A percentile compares a stretch with the other conserved stretches of the same genome.
Evolutionary conservation across 2,113 vertebrate species (phyloP).

Genomic region (Pipa parva): DNA sequence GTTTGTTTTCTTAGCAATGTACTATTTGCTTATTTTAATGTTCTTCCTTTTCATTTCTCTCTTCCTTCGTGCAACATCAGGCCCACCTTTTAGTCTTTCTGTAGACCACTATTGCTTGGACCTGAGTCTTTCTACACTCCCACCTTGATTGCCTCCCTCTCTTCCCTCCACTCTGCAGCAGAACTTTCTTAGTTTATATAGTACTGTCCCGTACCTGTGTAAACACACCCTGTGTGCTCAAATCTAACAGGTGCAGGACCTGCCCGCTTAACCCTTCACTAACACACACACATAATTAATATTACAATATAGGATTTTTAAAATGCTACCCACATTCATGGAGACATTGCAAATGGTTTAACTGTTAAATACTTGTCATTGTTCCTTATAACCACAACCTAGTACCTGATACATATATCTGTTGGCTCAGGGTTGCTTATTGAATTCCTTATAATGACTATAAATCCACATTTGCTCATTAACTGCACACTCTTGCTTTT

Average conservation of each 20-base stretch:
- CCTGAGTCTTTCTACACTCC: not conserved
- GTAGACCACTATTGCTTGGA: not conserved
- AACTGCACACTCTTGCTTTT: not conserved
- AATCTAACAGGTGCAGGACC: conserved; percentile 40
- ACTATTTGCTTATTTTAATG: no score
- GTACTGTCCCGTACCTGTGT: conserved; percentile 38
- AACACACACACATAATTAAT: not conserved
- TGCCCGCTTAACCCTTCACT: conserved; percentile 37
- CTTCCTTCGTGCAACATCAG: no score
- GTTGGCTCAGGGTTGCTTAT: not conserved
- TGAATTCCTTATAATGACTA: not conserved
- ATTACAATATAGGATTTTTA: not conserved
- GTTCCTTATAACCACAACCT: not conserved
- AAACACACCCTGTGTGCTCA: conserved; percentile 42
- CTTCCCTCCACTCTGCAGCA: conserved; percentile 4
- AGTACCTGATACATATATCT: not conserved
- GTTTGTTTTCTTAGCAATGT: no score
- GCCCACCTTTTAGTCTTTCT: not conserved
- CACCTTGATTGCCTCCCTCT: not conserved
- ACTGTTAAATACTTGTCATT: no score
- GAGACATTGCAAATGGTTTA: not conserved
- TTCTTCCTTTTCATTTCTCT: no score
- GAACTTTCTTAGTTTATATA: conserved; percentile 41
- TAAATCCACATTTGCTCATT: not conserved
- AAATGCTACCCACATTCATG: not conserved